Evolutionary conservation across 2,797 vertebrate genomes (phyloP).

Genomic region (Diglossa cyanea): DNA sequence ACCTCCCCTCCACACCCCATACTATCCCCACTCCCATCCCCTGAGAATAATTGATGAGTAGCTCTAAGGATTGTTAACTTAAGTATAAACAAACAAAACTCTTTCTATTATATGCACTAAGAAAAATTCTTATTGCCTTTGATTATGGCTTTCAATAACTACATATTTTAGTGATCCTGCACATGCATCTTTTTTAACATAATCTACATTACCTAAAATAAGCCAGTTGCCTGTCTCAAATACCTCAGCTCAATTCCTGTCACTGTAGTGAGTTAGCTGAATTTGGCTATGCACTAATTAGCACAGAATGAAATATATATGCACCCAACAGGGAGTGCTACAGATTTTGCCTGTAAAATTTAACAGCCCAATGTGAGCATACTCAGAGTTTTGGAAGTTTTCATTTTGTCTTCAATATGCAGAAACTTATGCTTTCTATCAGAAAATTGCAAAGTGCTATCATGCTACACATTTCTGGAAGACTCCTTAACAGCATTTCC

Average conservation of each 20-base stretch:
- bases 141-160: not conserved
- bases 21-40: no score
- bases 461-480: not conserved
- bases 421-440: not conserved
- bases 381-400: not conserved
- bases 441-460: not conserved
- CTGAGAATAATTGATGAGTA: not conserved
- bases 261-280: not conserved
- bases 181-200: not conserved
- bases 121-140: not conserved
- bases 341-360: not conserved
- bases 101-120: not conserved
- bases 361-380: slow-evolving; percentile 4
- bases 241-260: not conserved
- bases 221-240: not conserved
- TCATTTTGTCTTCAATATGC: slow-evolving; percentile 4
- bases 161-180: not conserved
- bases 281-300: not conserved
- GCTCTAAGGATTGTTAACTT: not conserved
- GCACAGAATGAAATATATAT: not conserved
- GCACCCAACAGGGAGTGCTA: not conserved
- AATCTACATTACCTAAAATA: not conserved
- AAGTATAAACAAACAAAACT: not conserved
- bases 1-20: not conserved
- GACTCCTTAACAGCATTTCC: not conserved